These are phyloP conservation scores for Pollicipes pollicipes DNA, from an alignment of 1,140 invertebrate species.

Conservation along the genomic window DNA sequence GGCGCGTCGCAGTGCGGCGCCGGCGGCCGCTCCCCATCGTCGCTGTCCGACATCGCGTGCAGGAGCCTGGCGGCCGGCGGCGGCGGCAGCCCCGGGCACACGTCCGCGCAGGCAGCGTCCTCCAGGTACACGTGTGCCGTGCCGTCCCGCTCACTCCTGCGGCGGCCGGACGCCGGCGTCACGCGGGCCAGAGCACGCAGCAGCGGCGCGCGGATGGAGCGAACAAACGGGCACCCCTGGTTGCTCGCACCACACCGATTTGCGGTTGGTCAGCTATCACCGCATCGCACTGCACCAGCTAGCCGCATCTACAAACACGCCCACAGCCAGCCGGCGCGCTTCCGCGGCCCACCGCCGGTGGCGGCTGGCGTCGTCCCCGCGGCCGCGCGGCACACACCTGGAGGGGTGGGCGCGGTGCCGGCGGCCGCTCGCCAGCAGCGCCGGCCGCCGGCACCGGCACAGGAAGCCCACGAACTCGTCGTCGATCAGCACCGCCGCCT, in stretches of 20 bases:
- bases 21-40: neutral
- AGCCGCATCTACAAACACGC: too few relatives aligned
- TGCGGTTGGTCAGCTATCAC: too few relatives aligned
- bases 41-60: neutral
- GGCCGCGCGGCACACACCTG: slow-evolving; percentile 17
- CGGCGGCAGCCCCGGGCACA: neutral
- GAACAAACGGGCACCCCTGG: too few relatives aligned
- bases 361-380: too few relatives aligned
- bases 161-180: too few relatives aligned
- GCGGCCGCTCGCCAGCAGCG: slow-evolving; percentile 19
- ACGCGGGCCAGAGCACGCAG: too few relatives aligned
- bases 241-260: too few relatives aligned
- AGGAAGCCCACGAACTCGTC: slow-evolving; percentile 22
- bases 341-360: too few relatives aligned
- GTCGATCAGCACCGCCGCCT: neutral
- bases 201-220: too few relatives aligned
- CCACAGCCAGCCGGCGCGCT: too few relatives aligned
- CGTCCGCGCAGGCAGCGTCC: neutral
- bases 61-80: neutral
- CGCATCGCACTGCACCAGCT: too few relatives aligned
- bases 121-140: neutral
- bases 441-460: slow-evolving; percentile 20
- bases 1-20: too few relatives aligned
- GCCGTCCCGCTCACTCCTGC: neutral
- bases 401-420: slow-evolving; percentile 28